Percentiles rank a stretch among this genome's conserved stretches.
These are phyloP conservation scores for Dioctria linearis DNA, from an alignment of 2,888 invertebrate genomes.

Conservation along the genomic window DNA sequence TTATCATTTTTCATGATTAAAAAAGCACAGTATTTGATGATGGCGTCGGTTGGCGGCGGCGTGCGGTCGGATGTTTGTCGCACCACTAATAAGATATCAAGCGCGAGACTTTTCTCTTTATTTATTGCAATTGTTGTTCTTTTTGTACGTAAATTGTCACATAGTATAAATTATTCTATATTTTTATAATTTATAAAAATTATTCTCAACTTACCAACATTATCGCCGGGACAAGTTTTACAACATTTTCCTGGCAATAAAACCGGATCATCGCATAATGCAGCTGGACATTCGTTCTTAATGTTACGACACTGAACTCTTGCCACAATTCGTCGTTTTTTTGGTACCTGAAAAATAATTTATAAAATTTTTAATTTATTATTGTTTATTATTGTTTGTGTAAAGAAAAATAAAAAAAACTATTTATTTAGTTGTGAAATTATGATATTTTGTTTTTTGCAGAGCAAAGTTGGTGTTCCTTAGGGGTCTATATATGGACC, in stretches of 20 bases:
- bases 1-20: too few species aligned
- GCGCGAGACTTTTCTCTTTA: too few species aligned
- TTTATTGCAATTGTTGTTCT: too few species aligned
- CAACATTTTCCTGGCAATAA: slow-evolving; percentile 90
- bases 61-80: too few species aligned
- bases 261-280: slow-evolving; percentile 88
- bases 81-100: too few species aligned
- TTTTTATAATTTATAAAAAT: too few species aligned
- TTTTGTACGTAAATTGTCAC: too few species aligned
- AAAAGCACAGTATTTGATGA: too few species aligned
- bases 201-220: slow-evolving; percentile 75
- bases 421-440: slow-evolving; percentile 16
- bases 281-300: slow-evolving; percentile 92
- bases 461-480: too few species aligned
- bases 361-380: not conserved
- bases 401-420: slow-evolving; percentile 24
- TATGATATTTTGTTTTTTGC: not conserved
- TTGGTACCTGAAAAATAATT: slow-evolving; percentile 80
- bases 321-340: slow-evolving; percentile 90
- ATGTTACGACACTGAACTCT: slow-evolving; percentile 92
- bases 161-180: too few species aligned
- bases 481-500: too few species aligned
- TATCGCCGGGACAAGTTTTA: slow-evolving; percentile 90
- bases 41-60: too few species aligned
- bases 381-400: not conserved